phyloP scores from a whole-genome alignment of 2,888 invertebrate species.

The Heliconius sara region DNA sequence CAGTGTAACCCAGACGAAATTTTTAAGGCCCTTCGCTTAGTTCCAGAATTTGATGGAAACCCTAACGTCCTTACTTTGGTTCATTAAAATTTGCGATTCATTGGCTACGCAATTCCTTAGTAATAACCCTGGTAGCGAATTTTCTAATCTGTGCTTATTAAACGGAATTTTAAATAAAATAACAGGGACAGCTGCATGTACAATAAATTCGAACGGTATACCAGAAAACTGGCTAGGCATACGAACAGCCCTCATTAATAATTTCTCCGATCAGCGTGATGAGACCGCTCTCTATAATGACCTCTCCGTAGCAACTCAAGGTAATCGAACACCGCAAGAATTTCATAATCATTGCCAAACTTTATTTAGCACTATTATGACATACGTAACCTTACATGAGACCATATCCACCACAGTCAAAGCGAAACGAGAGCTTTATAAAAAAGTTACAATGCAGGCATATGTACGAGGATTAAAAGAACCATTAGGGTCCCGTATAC shows the following conservation, averaged over 20 bases:
- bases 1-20: conserved; percentile 13
- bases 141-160: conserved; percentile 32
- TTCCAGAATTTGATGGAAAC: conserved; percentile 20
- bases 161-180: conserved; percentile 46
- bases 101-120: conserved; percentile 8
- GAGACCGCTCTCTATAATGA: conserved; percentile 51
- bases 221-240: conserved; percentile 48
- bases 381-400: conserved; percentile 21
- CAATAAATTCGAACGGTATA: conserved; percentile 47
- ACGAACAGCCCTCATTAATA: conserved; percentile 48
- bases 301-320: neutral
- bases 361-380: neutral
- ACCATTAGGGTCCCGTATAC: too few relatives aligned
- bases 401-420: conserved; percentile 1
- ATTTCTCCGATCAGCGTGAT: conserved; percentile 51
- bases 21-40: conserved; percentile 62
- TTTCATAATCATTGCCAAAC: too few relatives aligned
- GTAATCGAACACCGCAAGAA: too few relatives aligned
- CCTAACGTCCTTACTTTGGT: conserved; percentile 46
- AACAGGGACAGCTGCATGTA: conserved; percentile 46
- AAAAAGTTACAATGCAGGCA: too few relatives aligned
- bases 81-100: conserved; percentile 49
- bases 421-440: conserved; percentile 23
- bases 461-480: too few relatives aligned
- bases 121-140: conserved; percentile 8